Conservation (phyloP, 2,797 vertebrate genomes). For the Phrynocephalus forsythii region DNA sequence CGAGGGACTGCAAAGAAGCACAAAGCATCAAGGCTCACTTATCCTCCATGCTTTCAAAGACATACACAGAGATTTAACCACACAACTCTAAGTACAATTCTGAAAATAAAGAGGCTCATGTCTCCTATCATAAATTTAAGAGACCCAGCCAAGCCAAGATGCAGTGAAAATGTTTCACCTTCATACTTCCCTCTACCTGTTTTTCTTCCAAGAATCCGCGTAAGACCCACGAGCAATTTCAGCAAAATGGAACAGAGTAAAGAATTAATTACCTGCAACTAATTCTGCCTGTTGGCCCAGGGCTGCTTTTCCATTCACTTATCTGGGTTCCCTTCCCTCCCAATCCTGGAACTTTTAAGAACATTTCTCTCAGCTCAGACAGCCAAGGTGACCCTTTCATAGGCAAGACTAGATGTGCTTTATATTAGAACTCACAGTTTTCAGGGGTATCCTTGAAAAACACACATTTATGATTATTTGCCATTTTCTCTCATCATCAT, state of each 20-base stretch:
- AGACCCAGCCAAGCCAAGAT: conserved; percentile 63
- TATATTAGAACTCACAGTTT: conserved; percentile 61
- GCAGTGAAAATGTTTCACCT: conserved; percentile 50
- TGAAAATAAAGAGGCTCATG: conserved; percentile 57
- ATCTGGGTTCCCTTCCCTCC: background rate
- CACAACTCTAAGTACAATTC: conserved; percentile 59
- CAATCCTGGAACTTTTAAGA: conserved; percentile 46
- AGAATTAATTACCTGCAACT: conserved; percentile 55
- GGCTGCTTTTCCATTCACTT: conserved; percentile 29
- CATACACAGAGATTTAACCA: conserved; percentile 66
- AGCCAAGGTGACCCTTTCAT: conserved; percentile 66
- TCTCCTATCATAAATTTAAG: conserved; percentile 63
- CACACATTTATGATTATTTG: conserved; percentile 69
- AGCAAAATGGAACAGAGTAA: conserved; percentile 24
- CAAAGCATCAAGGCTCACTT: conserved; percentile 65
- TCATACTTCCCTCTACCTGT: conserved; percentile 25
- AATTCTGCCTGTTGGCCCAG: conserved; percentile 23
- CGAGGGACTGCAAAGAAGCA: conserved; percentile 65
- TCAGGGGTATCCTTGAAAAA: conserved; percentile 72
- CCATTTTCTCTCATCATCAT: conserved; percentile 73
- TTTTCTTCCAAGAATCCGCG: conserved; percentile 18
- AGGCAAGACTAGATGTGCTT: conserved; percentile 43
- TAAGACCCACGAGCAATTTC: conserved; percentile 40
- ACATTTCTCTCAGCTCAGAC: conserved; percentile 59
- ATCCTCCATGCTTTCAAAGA: conserved; percentile 66